Conservation (phyloP, 2,113 vertebrate genomes). For the Pica pica region DNA sequence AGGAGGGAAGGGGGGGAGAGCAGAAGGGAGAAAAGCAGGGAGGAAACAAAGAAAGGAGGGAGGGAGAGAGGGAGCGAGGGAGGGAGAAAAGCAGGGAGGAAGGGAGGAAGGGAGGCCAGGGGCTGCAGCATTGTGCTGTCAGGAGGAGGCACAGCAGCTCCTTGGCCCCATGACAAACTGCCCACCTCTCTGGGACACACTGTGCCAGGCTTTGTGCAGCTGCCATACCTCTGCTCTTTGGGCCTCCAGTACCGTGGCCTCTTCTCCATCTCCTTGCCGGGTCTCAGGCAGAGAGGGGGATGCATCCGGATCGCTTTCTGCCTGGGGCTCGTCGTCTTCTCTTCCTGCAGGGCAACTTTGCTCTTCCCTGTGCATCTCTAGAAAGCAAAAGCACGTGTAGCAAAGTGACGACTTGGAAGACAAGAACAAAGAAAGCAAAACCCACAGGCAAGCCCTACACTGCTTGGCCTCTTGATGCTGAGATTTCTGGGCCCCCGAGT, state of each 20-base stretch:
- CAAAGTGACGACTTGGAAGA: not conserved
- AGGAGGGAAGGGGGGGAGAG: too few species aligned
- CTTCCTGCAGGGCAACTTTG: not conserved
- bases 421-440: not conserved
- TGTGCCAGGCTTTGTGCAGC: not conserved
- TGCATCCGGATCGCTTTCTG: fast-evolving
- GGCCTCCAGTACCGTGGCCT: not conserved
- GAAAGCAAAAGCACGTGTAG: not conserved
- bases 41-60: too few species aligned
- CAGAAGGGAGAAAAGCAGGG: too few species aligned
- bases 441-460: not conserved
- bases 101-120: too few species aligned
- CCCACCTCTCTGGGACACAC: fast-evolving
- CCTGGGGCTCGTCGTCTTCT: not conserved
- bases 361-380: not conserved
- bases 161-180: not conserved
- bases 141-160: not conserved
- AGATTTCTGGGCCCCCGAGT: not conserved
- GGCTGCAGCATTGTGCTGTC: not conserved
- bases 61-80: too few species aligned
- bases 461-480: not conserved
- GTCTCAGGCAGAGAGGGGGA: too few species aligned
- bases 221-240: not conserved
- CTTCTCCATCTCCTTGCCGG: not conserved
- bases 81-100: too few species aligned